Evolutionary conservation across 2,113 vertebrate species (phyloP).

Genomic region (Cinclus mexicanus): DNA sequence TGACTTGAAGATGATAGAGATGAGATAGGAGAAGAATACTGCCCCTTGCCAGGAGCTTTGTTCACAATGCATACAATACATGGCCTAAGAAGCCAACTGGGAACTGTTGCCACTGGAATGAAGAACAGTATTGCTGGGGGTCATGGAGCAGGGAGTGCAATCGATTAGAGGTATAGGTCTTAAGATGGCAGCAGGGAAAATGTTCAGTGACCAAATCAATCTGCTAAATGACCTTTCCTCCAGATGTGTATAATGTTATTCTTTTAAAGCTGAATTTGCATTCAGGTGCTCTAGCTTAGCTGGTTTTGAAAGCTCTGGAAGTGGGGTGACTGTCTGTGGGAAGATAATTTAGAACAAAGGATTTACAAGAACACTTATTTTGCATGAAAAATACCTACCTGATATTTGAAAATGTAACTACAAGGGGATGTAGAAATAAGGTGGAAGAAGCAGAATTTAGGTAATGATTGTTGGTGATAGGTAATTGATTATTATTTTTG

Average conservation of each 20-base stretch:
- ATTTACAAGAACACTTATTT: not conserved
- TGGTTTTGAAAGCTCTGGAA: not conserved
- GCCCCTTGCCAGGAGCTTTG: slow-evolving; percentile 59
- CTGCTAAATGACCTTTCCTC: slow-evolving; percentile 23
- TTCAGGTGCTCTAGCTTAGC: not conserved
- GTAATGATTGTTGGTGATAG: not conserved
- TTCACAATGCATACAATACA: slow-evolving; percentile 30
- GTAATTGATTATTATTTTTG: not conserved
- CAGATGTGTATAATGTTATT: not conserved
- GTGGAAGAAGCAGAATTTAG: not conserved
- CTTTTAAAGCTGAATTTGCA: slow-evolving; percentile 3
- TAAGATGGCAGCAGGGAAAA: slow-evolving; percentile 37
- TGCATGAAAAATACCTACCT: not conserved
- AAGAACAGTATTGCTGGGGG: slow-evolving; percentile 38
- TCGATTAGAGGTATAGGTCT: slow-evolving; percentile 54
- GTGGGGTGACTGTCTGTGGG: not conserved
- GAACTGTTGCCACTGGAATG: slow-evolving; percentile 49
- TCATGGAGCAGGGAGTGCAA: slow-evolving; percentile 30
- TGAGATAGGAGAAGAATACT: slow-evolving; percentile 60
- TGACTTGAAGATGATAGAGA: slow-evolving; percentile 61
- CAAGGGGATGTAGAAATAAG: not conserved
- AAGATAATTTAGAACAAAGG: not conserved
- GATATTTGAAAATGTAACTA: not conserved
- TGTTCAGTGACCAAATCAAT: slow-evolving; percentile 41
- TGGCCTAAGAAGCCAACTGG: slow-evolving; percentile 36